Evolutionary conservation across 2,888 invertebrate genomes (phyloP).

Genomic region (Leptinotarsa haldemani): DNA sequence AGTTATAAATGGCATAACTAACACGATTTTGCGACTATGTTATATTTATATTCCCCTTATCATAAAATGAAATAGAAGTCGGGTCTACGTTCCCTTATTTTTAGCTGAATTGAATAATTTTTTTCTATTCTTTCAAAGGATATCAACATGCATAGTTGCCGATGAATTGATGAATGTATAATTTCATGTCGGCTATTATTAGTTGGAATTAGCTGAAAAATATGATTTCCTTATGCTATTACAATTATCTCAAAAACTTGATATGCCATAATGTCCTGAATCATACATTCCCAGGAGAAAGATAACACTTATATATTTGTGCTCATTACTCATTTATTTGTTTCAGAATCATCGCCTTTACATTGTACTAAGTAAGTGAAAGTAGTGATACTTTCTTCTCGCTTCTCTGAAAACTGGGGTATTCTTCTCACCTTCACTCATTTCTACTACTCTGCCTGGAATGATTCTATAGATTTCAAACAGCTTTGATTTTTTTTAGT

Average conservation of each 20-base stretch:
- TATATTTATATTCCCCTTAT: too few species aligned
- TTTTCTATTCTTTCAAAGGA: too few species aligned
- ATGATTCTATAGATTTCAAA: slow-evolving; percentile 9
- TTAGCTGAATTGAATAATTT: too few species aligned
- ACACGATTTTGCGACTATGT: too few species aligned
- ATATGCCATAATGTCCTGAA: neutral
- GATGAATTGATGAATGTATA: too few species aligned
- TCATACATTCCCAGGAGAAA: neutral
- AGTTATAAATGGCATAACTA: too few species aligned
- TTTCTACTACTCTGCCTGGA: slow-evolving; percentile 8
- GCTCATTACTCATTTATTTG: slow-evolving; percentile 39
- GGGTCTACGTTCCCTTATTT: too few species aligned
- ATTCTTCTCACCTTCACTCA: slow-evolving; percentile 11
- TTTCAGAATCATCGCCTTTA: slow-evolving; percentile 56
- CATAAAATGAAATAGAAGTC: too few species aligned
- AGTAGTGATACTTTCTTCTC: slow-evolving; percentile 41
- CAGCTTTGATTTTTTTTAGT: neutral
- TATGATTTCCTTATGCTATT: neutral
- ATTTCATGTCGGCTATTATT: too few species aligned
- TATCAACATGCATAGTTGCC: too few species aligned
- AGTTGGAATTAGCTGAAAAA: neutral
- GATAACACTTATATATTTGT: neutral
- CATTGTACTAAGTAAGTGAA: slow-evolving; percentile 55
- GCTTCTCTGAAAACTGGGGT: slow-evolving; percentile 17
- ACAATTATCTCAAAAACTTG: neutral